Evolutionary conservation across 1,140 invertebrate species (phyloP).

Genomic region (Psix sp.): DNA sequence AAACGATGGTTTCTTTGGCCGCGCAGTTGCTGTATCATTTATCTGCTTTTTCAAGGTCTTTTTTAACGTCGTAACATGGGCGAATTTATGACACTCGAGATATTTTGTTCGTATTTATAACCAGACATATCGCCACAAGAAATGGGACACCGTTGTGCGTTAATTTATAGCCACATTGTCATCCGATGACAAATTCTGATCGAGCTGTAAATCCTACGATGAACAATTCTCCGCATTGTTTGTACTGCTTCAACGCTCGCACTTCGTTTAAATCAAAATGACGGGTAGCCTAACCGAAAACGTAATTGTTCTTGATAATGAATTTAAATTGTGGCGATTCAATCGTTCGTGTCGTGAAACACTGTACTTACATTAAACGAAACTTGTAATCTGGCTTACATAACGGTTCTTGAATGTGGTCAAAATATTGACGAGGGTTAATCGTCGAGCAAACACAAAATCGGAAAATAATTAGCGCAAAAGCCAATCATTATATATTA

Average conservation of each 20-base stretch:
- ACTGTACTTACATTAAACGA: constrained; percentile 9
- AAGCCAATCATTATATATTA: neutral
- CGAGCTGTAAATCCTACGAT: neutral
- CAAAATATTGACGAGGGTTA: constrained; percentile 10
- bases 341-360: constrained; percentile 10
- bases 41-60: constrained; percentile 13
- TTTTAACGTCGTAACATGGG: constrained; percentile 33
- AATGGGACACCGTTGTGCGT: constrained; percentile 53
- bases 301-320: constrained; percentile 8
- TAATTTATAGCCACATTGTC: constrained; percentile 63
- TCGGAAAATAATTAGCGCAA: neutral
- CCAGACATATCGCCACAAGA: constrained; percentile 63
- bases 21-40: constrained; percentile 27
- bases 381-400: constrained; percentile 28
- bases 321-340: constrained; percentile 27
- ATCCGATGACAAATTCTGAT: constrained; percentile 59
- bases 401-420: constrained; percentile 19
- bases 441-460: constrained; percentile 8
- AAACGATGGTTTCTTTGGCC: constrained; percentile 7
- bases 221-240: neutral
- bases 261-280: neutral
- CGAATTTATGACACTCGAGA: constrained; percentile 63
- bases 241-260: too few species aligned
- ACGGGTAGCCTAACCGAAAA: neutral
- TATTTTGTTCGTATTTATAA: constrained; percentile 65